Evolutionary conservation across 2,113 vertebrate species (phyloP).

Genomic region (Trachemys scripta): DNA sequence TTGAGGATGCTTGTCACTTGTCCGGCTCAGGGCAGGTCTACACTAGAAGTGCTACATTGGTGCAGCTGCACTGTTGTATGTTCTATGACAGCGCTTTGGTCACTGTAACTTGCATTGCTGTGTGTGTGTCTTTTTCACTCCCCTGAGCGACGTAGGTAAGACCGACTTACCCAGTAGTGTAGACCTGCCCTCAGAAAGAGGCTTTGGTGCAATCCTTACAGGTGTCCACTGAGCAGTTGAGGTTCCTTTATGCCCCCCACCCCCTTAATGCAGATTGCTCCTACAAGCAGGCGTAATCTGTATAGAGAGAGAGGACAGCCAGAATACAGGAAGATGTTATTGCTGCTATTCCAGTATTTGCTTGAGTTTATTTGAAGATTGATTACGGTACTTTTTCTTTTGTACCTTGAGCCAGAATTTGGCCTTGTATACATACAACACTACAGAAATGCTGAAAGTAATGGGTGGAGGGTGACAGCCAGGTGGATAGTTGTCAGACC

Average conservation of each 20-base stretch:
- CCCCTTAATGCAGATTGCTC: not conserved
- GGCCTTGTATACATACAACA: not conserved
- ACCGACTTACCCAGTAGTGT: no score
- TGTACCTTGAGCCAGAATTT: not conserved
- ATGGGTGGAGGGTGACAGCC: not conserved
- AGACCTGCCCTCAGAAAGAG: slow-evolving; percentile 25
- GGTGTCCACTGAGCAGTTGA: not conserved
- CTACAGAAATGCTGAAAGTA: not conserved
- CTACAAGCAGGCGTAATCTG: not conserved
- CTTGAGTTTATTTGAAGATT: not conserved
- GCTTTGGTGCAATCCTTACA: not conserved
- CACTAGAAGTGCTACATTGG: no score
- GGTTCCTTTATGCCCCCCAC: not conserved
- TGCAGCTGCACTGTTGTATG: no score
- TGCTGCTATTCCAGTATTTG: not conserved
- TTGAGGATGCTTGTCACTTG: not conserved
- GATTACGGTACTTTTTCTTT: not conserved
- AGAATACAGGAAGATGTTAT: not conserved
- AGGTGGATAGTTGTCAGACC: not conserved
- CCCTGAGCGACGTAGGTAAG: no score
- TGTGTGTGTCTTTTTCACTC: no score
- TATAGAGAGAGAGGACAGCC: not conserved
- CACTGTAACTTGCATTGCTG: no score
- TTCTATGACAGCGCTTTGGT: no score
- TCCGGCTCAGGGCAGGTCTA: not conserved